Base-by-base conservation (phyloP, 2,113 vertebrate species). In the Dipodomys spectabilis region DNA sequence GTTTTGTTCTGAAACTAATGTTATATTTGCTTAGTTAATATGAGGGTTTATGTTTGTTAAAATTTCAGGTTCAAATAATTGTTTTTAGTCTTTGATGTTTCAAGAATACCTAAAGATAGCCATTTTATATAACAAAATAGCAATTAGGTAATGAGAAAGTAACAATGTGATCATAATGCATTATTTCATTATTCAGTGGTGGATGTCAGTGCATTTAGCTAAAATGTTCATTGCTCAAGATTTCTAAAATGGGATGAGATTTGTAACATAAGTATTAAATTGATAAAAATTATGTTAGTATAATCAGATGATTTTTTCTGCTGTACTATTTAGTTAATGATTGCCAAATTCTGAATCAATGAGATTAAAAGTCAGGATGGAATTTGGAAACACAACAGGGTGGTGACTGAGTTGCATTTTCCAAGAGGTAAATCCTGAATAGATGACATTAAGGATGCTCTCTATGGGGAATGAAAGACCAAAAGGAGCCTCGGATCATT, bases 341-440 rank as follows among this genome's bases (percentile, higher is more conserved):
- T 81, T 93, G 78, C 73, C 78, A 96, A 82, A 85, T 87, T 94
- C 60, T 95, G 57, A 95, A 84, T 94, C 85, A 95, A 28, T 3
- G 4, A 71, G 65, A 87, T 74, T 94, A 74, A 94, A 96, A 94
- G 20, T 82, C 19, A 92, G 27, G 8, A 78, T 1, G 68, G 53
- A 95, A 94, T 72, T 74, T 89, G 4, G 4, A 91, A 96, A 90
- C 83, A 1, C 60, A 82, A 83, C 12, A 90, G 10, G 1, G 13
- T 16, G 69, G 67, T 72, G 49, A 7, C 15, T 74, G 72, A 86
- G 6, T 30, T 65, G 3, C 6, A 71, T 85, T 92, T 82, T 49
- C 13, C 27, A 92, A 90, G 20, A 89, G 86, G 69, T 78, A 90
- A 90, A 60, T 13, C 10, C 60, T 18, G 92, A 15, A 82, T 1